These are phyloP conservation scores for Isotomurus palustris DNA, from an alignment of 2,888 invertebrate species.

Conservation along the genomic window DNA sequence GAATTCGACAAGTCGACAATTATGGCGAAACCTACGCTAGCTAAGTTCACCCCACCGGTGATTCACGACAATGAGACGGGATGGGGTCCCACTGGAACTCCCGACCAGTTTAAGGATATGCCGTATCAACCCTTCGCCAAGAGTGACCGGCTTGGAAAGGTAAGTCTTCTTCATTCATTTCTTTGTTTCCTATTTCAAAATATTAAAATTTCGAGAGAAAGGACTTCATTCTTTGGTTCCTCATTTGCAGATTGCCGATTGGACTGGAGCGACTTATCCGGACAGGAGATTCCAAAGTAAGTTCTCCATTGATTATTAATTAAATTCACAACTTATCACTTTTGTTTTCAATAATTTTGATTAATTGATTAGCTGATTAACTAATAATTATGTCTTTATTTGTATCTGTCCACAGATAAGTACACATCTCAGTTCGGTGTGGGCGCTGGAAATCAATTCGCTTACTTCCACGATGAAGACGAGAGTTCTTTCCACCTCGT, in stretches of 20 bases:
- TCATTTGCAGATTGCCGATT: conserved; percentile 72
- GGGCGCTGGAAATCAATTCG: conserved; percentile 78
- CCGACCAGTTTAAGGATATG: conserved; percentile 90
- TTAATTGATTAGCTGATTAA: too few species aligned
- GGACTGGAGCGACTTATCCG: conserved; percentile 89
- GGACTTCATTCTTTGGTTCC: conserved; percentile 18
- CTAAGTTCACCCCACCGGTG: conserved; percentile 64
- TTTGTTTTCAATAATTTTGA: neutral
- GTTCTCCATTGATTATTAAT: neutral
- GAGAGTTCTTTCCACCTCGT: conserved; percentile 98
- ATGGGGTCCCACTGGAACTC: conserved; percentile 95
- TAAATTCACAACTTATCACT: too few species aligned
- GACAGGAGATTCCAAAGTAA: conserved; percentile 88
- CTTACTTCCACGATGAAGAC: conserved; percentile 98
- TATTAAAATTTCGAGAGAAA: neutral
- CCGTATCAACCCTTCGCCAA: conserved; percentile 99
- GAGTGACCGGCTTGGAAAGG: conserved; percentile 96
- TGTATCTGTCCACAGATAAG: conserved; percentile 61
- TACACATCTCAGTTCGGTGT: conserved; percentile 83
- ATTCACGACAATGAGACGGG: conserved; percentile 83
- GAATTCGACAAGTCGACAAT: neutral
- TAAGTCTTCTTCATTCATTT: conserved; percentile 50
- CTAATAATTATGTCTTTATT: neutral
- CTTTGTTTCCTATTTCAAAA: neutral
- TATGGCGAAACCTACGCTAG: conserved; percentile 1